A percentile compares a stretch with the other conserved stretches of the same genome.
These are phyloP conservation scores for Platyura marginata DNA, from an alignment of 1,140 invertebrate genomes.

Conservation along the genomic window DNA sequence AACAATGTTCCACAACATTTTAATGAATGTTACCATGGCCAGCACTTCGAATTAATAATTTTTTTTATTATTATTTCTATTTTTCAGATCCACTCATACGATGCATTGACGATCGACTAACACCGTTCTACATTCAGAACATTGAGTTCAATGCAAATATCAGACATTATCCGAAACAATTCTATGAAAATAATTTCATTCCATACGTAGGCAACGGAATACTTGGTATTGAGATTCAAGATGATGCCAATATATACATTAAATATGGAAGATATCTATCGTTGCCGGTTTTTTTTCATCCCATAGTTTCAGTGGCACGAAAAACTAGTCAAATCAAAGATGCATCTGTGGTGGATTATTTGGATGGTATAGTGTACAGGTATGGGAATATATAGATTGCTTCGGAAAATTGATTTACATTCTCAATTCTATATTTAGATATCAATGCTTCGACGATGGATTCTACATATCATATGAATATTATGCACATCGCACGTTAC, in stretches of 20 bases:
- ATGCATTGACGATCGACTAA: slow-evolving; percentile 43
- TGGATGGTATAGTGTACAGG: slow-evolving; percentile 41
- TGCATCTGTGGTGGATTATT: slow-evolving; percentile 42
- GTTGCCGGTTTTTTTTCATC: slow-evolving; percentile 50
- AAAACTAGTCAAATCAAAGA: slow-evolving; percentile 29
- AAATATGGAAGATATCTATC: slow-evolving; percentile 51
- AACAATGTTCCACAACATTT: background rate
- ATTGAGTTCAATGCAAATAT: slow-evolving; percentile 49
- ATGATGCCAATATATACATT: slow-evolving; percentile 45
- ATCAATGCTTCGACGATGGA: slow-evolving; percentile 42
- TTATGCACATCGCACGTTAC: slow-evolving; percentile 61
- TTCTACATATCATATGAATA: slow-evolving; percentile 47
- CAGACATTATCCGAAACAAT: slow-evolving; percentile 29
- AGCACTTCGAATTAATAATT: slow-evolving; percentile 1
- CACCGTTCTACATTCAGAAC: slow-evolving; percentile 34
- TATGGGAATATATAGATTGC: background rate
- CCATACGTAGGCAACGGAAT: slow-evolving; percentile 67
- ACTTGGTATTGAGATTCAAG: slow-evolving; percentile 42
- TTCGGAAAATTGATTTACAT: no score
- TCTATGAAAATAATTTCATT: slow-evolving; percentile 36
- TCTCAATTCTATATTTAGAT: slow-evolving; percentile 21
- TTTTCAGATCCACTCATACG: slow-evolving; percentile 33
- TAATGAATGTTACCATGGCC: background rate
- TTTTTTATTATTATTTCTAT: background rate
- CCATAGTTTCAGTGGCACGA: slow-evolving; percentile 40